Base-by-base conservation (phyloP, 2,113 vertebrate species). In the Aptenodytes forsteri region DNA sequence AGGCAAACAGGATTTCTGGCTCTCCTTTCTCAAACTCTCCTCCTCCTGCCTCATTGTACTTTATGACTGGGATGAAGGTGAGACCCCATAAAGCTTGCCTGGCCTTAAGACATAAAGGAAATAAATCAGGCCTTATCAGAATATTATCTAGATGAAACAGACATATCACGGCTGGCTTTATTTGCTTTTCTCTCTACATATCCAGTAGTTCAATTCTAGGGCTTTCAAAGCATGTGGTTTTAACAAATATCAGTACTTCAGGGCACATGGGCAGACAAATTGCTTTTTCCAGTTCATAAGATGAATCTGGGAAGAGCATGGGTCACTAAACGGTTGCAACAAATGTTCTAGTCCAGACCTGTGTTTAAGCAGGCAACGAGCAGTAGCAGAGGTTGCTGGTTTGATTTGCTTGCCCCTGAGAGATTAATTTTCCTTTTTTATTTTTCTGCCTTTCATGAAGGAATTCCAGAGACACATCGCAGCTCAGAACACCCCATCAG, bases 181-280 rank as follows among this genome's bases (percentile, higher is more conserved):
- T 83, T 95, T 95, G 64, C 86, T 93, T 81, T 84, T 76, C 44
- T 88, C 54, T 61, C 64, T 86, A 47, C 76, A 83, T 61, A 90
- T 38, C 62, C 44, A 67, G 42, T 38, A 89, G 83, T 26, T 95
- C 67, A 81, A 62, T 66, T 78, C 77, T 42, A 73, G 72, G 59
- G 21, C 42, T 86, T 81, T 71, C 6, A 10, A 65, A 83, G 62
- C 62, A 65, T 21, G 40, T 70, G 49, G 40, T 69, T 88, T 90
- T 86, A 71, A 93, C 58, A 83, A 86, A 81, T 38, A 80, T 5
- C 58, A 62, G 71, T 66, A 83, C 34, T 83, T 89, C 56, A 65
- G 58, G 19, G 84, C 86, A 88, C 3, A 0, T 7, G 54, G 34
- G 36, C 58, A 80, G 58, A 86, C 36, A 83, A 86, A 88, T 90